A percentile compares a stretch with the other conserved stretches of the same genome.
Conservation (phyloP, 2,113 vertebrate species). For the Puffinus mauretanicus region DNA sequence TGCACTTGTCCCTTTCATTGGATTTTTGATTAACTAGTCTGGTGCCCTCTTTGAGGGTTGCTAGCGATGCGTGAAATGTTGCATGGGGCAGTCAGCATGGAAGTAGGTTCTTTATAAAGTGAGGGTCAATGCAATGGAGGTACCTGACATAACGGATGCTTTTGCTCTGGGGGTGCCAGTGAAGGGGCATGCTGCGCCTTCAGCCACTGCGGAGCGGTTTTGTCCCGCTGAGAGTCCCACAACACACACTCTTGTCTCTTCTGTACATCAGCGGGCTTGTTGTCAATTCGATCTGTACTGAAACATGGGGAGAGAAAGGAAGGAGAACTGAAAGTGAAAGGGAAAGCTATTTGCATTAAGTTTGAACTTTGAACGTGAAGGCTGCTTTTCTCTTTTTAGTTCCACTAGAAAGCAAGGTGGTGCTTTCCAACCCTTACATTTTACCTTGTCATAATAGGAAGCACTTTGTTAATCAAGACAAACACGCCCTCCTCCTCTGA, state of each 20-base stretch:
- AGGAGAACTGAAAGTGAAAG: not conserved
- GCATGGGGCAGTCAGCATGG: rapidly evolving
- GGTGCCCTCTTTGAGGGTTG: not conserved
- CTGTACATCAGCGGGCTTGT: not conserved
- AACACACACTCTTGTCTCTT: not conserved
- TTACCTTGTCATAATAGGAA: not conserved
- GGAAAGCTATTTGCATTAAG: not conserved
- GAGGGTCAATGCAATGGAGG: rapidly evolving
- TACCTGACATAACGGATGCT: rapidly evolving
- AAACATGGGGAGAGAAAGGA: not conserved
- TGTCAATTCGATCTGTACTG: not conserved
- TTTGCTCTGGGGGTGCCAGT: not conserved
- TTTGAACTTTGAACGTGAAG: not conserved
- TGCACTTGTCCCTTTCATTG: not conserved
- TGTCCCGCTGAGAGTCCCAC: not conserved
- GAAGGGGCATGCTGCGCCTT: rapidly evolving
- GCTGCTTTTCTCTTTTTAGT: not conserved
- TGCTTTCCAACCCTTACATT: not conserved
- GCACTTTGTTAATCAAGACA: not conserved
- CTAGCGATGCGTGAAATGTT: not conserved
- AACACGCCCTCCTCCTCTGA: not conserved
- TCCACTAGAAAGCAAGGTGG: not conserved
- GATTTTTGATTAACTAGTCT: not conserved
- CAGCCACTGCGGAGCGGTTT: rapidly evolving
- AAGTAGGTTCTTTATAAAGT: not conserved